Conservation (phyloP, 2,888 invertebrate species). For the Cheilosia urbana region DNA sequence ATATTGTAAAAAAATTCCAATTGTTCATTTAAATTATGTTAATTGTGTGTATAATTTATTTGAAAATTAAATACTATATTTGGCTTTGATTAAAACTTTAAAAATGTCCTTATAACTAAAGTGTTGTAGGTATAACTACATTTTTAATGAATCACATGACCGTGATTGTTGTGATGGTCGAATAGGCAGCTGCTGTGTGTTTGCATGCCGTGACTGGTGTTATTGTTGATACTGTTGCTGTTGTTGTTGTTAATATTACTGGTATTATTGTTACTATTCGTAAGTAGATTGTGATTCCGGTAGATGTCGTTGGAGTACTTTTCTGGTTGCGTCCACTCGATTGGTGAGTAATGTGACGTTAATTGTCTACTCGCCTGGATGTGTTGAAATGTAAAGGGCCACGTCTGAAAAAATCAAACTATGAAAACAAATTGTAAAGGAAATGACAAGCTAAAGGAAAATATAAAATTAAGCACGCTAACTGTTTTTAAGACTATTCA, state of each 20-base stretch:
- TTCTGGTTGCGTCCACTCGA: constrained; percentile 66
- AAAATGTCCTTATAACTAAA: not conserved
- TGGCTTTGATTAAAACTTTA: constrained; percentile 49
- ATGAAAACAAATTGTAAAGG: not conserved
- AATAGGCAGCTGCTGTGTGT: constrained; percentile 60
- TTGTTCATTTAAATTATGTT: constrained; percentile 14
- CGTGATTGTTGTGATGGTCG: constrained; percentile 51
- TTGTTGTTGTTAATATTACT: constrained; percentile 51
- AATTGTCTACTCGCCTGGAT: constrained; percentile 69
- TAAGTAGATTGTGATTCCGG: constrained; percentile 56
- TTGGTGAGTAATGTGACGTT: constrained; percentile 55
- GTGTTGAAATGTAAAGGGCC: constrained; percentile 92
- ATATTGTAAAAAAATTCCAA: not conserved
- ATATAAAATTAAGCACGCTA: too few relatives aligned
- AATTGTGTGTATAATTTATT: constrained; percentile 51
- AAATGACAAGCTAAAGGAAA: not conserved
- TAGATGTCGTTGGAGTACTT: constrained; percentile 64
- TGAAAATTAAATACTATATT: constrained; percentile 68
- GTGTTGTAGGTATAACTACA: not conserved
- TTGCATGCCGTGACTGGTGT: constrained; percentile 37
- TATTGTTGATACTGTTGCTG: constrained; percentile 34
- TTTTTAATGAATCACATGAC: constrained; percentile 63
- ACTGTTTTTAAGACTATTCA: too few relatives aligned
- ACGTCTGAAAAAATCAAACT: constrained; percentile 87
- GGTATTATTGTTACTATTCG: constrained; percentile 53